Percentiles rank a stretch among this genome's conserved stretches.
phyloP scores from a whole-genome alignment of 2,113 vertebrate species.

The Athene cunicularia region DNA sequence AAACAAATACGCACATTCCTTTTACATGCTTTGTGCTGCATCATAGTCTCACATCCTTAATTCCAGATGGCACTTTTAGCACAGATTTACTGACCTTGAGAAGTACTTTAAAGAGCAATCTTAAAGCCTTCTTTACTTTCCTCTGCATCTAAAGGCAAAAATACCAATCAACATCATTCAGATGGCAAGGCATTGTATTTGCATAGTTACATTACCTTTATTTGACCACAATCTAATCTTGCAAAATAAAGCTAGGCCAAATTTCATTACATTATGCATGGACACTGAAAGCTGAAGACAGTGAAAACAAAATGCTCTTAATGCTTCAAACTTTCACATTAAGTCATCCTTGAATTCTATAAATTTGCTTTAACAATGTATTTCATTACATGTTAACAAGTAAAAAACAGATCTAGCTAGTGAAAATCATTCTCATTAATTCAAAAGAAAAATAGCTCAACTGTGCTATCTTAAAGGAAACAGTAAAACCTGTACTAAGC shows the following conservation, averaged over 20 bases:
- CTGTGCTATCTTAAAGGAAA: not conserved
- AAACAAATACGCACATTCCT: not conserved
- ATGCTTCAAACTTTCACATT: not conserved
- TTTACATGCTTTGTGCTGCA: not conserved
- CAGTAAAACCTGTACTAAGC: not conserved
- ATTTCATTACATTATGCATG: not conserved
- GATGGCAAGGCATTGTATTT: not conserved
- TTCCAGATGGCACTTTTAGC: not conserved
- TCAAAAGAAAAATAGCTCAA: not conserved
- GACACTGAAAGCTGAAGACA: not conserved
- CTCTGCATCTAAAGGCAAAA: not conserved
- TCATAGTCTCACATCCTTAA: not conserved
- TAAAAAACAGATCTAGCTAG: not conserved
- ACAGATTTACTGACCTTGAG: not conserved
- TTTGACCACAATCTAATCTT: not conserved
- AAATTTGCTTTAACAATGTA: not conserved
- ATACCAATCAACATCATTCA: not conserved
- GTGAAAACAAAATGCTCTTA: not conserved
- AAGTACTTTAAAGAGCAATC: not conserved
- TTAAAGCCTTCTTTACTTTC: not conserved
- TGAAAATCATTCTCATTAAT: not conserved
- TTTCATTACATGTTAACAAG: not conserved
- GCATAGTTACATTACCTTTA: not conserved
- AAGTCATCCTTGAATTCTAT: not conserved
- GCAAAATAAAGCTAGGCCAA: not conserved